These are phyloP conservation scores for Rhagologus leucostigma DNA, from an alignment of 2,113 vertebrate species.

Conservation along the genomic window DNA sequence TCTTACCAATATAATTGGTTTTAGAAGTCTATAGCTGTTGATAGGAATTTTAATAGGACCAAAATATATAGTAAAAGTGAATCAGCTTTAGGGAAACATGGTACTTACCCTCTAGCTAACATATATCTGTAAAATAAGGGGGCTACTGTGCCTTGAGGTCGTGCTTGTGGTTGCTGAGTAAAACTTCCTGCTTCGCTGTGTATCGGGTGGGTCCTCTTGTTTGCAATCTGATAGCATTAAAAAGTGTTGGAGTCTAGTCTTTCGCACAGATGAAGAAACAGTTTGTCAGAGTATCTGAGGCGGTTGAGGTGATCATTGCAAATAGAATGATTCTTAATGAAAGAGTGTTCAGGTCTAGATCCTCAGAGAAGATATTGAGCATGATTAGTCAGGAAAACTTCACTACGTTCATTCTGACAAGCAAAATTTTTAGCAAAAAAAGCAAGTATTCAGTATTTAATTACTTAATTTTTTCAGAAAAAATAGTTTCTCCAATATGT, in stretches of 20 bases:
- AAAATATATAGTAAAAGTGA: not conserved
- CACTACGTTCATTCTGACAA: not conserved
- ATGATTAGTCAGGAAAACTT: not conserved
- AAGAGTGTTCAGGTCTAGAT: not conserved
- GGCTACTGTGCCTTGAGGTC: not conserved
- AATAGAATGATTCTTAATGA: not conserved
- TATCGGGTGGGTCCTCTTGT: not conserved
- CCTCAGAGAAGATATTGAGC: not conserved
- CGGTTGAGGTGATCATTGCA: not conserved
- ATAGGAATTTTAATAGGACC: not conserved
- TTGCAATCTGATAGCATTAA: not conserved
- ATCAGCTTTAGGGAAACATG: not conserved
- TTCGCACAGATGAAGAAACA: not conserved
- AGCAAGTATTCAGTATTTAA: fast-evolving
- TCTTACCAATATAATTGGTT: not conserved
- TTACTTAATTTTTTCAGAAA: not conserved
- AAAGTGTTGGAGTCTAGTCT: not conserved
- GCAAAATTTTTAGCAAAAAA: not conserved
- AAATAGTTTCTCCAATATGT: not conserved
- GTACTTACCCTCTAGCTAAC: not conserved
- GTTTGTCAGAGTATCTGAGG: not conserved
- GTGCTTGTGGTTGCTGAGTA: not conserved
- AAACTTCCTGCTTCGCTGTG: not conserved
- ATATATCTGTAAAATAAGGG: not conserved
- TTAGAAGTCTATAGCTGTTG: not conserved